Evolutionary conservation across 2,113 vertebrate species (phyloP), one percentile per base, ranked within the genome.

Genomic region (Myrmecophaga tridactyla): DNA sequence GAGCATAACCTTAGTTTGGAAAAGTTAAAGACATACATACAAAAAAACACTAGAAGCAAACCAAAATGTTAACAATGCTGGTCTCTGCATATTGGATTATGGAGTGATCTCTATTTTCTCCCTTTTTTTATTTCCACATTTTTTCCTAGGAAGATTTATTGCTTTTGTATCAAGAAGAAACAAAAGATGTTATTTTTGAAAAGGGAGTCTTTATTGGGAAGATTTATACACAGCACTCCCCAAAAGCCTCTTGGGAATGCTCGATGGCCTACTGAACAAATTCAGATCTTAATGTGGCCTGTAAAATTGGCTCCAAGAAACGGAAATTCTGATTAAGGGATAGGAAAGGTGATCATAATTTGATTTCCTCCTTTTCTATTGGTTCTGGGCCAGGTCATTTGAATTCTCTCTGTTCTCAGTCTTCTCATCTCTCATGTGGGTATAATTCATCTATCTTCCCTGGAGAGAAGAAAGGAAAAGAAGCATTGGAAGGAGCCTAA

Each of bases 81-180:
- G 48, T 92, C 76, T 78, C 72, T 86, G 86, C 15, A 25, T 85
- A 86, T 86, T 94, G 34, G 53, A 90, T 94, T 84, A 84, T 92
- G 17, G 67, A 75, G 4, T 60, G 62, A 86, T 86, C 34, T 91
- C 85, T 89, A 72, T 62, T 93, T 94, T 89, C 13, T 92, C 91
- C 56, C 94, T 93, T 91, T 67, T 73, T 6, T 90, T 77, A 86
- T 95, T 94, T 73, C 31, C 34, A 3, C 20, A 43, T 53, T 81
- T 76, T 94, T 96, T 86, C 27, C 43, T 48, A 23, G 88, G 67
- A 92, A 58, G 83, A 81, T 85, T 94, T 94, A 75, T 90, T 89
- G 62, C 62, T 90, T 95, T 90, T 95, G 63, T 92, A 60, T 88
- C 48, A 92, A 29, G n/a, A 76, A 87, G 51, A 95, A 96, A 94